Conservation (phyloP, 2,888 invertebrate species). For the Oscheius sp. region DNA sequence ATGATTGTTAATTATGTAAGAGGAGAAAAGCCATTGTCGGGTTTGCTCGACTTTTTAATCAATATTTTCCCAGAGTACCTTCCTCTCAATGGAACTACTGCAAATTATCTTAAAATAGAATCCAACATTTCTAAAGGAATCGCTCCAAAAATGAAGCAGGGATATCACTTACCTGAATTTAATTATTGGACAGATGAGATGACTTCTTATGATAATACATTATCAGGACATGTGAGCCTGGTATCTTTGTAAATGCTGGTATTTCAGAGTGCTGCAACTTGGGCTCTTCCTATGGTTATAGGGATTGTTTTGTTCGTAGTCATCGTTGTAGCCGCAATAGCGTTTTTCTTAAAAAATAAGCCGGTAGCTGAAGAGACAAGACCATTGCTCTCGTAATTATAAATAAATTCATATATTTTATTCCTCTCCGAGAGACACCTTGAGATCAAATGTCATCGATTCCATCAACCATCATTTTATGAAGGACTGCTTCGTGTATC, state of each 20-base stretch:
- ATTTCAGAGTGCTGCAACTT: not conserved
- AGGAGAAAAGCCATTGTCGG: not conserved
- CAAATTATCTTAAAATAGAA: not conserved
- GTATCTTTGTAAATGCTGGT: not conserved
- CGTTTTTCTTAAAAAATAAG: not conserved
- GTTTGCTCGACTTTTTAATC: not conserved
- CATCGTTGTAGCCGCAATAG: not conserved
- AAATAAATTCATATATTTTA: not conserved
- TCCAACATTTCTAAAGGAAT: not conserved
- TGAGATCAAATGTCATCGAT: constrained; percentile 22
- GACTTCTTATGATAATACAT: not conserved
- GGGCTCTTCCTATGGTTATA: constrained; percentile 2
- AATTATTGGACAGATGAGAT: constrained; percentile 9
- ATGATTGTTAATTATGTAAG: not conserved
- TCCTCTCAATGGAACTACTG: not conserved
- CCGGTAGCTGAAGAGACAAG: not conserved
- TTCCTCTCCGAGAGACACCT: not conserved
- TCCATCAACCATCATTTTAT: constrained; percentile 10
- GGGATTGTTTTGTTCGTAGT: not conserved
- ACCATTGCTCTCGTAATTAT: not conserved
- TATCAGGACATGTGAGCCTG: not conserved
- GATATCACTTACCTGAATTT: not conserved
- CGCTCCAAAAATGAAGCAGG: constrained; percentile 2
- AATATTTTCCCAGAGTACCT: not conserved
- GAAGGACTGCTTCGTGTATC: constrained; percentile 17